These are phyloP conservation scores for Pelmatolapia mariae DNA, from an alignment of 2,113 vertebrate genomes.

Conservation along the genomic window DNA sequence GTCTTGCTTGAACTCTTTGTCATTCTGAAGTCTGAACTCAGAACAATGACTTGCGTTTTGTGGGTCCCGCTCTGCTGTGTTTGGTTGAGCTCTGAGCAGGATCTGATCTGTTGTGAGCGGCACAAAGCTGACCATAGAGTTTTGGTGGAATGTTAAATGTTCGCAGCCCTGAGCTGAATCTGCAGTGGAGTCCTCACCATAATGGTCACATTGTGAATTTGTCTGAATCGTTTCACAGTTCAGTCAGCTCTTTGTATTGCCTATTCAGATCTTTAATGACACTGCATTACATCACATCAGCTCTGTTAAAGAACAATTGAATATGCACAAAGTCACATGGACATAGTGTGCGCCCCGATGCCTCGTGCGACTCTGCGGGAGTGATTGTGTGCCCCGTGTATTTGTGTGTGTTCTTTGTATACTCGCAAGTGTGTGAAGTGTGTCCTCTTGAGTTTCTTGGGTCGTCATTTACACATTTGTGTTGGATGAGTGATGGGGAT, in stretches of 20 bases:
- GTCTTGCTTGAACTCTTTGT: background rate
- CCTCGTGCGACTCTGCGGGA: background rate
- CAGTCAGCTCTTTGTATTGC: constrained; percentile 1
- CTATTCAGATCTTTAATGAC: background rate
- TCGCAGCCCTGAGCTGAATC: background rate
- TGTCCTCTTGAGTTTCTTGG: background rate
- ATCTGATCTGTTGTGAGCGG: background rate
- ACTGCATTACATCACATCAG: background rate
- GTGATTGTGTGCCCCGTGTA: background rate
- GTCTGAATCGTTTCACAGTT: background rate
- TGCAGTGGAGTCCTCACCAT: background rate
- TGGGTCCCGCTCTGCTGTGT: background rate
- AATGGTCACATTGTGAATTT: constrained; percentile 16
- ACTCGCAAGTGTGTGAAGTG: background rate
- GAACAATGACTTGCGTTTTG: background rate
- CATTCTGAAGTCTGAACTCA: background rate
- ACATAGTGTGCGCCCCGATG: background rate
- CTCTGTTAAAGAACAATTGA: background rate
- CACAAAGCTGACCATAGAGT: background rate
- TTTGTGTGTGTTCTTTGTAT: background rate
- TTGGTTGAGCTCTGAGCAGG: background rate
- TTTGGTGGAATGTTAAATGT: background rate
- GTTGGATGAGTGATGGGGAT: constrained; percentile 59
- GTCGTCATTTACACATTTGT: constrained; percentile 9
- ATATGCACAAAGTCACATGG: background rate